Evolutionary conservation across 2,888 invertebrate genomes (phyloP), one percentile per base, ranked within the genome.

Genomic region (Athrips mouffetella): DNA sequence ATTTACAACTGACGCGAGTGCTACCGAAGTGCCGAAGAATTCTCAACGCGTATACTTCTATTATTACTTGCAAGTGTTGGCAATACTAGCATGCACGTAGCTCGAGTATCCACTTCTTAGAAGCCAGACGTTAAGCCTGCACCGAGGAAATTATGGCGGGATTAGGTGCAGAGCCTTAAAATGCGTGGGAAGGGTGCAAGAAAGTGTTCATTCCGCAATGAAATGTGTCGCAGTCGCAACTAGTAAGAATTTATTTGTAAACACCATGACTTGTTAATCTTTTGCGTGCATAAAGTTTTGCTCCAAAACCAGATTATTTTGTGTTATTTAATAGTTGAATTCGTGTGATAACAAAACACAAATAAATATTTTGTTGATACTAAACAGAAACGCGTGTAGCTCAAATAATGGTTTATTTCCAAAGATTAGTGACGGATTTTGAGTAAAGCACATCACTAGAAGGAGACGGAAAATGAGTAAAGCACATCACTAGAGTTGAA

Each of bases 1-100:
- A 81, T 85, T 83, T 83, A 82, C 80, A 77, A 64, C 81, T 69
- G 68, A 64, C 57, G 64, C 66, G 65, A 76, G 75, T 63, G 76
- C 80, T 77, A 75, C 79, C 65, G 73, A 60, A 37, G 37, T 21
- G 75, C 79, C 65, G 73, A 60, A 37, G 37, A 11, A 37, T 20
- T 37, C 13, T 13, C 2, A 8, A 16, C 18, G 3, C 33, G n/a
- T n/a, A 35, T 18, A 18, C 18, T 6, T 1, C 21, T 16, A 13
- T 40, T 40, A 23, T 25, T n/a, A n/a, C n/a, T n/a, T 40, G 25
- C 40, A 25, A 23, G 40, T 27, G 40, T 23, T 15, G 16, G 23
- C n/a, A 20, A 25, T 13, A 11, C 31, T 3, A 31, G 31, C 5
- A n/a, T 31, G n/a, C 3, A 11, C 11, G n/a, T n/a, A 18, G 18